These are phyloP conservation scores for Drosophila teissieri DNA, from an alignment of 1,140 invertebrate genomes.

Conservation along the genomic window DNA sequence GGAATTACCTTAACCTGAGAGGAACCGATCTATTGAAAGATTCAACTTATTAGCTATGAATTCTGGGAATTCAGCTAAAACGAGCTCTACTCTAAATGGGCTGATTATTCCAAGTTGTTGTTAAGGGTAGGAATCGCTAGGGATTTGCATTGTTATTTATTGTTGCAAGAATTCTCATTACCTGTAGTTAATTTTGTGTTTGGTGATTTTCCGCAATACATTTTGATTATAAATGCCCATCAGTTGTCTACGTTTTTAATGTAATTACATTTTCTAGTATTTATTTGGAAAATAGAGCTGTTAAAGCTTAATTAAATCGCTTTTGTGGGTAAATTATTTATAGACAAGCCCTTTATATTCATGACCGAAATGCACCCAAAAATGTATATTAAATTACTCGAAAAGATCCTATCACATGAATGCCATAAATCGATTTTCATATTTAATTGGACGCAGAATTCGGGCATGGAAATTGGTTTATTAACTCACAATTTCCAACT, in stretches of 20 bases:
- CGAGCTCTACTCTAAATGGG: conserved; percentile 18
- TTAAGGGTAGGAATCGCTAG: not conserved
- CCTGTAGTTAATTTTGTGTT: not conserved
- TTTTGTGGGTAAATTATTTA: not conserved
- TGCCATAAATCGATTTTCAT: conserved; percentile 8
- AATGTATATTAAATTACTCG: not conserved
- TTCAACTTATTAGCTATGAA: conserved; percentile 24
- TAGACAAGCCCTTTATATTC: too few species aligned
- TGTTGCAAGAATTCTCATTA: not conserved
- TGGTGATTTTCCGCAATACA: not conserved
- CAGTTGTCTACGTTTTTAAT: too few species aligned
- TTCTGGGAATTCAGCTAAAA: conserved; percentile 36
- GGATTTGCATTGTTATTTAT: conserved; percentile 1
- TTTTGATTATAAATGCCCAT: too few species aligned
- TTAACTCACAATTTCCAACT: conserved; percentile 31
- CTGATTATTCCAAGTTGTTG: conserved; percentile 5
- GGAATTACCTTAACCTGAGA: conserved; percentile 27
- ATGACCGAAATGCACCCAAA: not conserved
- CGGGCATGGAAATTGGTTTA: conserved; percentile 36
- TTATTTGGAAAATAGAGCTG: not conserved
- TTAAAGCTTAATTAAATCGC: not conserved
- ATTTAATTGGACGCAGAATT: conserved; percentile 16
- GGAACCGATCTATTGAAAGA: conserved; percentile 20
- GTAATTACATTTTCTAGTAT: not conserved
- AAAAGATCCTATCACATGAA: conserved; percentile 2